phyloP scores from a whole-genome alignment of 2,797 vertebrate species.

The Danionella dracula region DNA sequence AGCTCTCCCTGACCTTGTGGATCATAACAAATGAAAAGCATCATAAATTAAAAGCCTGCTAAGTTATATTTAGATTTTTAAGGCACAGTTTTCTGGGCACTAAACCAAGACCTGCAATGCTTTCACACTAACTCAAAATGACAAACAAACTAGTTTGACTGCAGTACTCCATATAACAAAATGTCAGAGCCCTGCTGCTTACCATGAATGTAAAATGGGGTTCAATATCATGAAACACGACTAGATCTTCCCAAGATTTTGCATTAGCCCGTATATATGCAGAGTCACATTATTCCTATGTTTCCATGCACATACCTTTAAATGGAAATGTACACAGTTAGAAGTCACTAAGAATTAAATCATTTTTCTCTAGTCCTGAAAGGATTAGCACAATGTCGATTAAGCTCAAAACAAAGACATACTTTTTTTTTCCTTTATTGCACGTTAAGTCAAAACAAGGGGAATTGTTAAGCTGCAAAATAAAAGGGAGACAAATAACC shows the following conservation, averaged over 20 bases:
- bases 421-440: too few species aligned
- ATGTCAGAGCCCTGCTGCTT: not conserved
- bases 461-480: too few species aligned
- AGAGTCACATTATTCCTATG: too few species aligned
- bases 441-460: too few species aligned
- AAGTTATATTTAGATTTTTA: constrained; percentile 26
- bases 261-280: too few species aligned
- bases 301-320: too few species aligned
- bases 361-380: too few species aligned
- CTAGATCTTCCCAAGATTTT: not conserved
- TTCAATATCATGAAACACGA: not conserved
- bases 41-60: constrained; percentile 29
- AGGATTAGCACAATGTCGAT: too few species aligned
- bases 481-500: too few species aligned
- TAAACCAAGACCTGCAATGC: not conserved
- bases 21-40: constrained; percentile 20
- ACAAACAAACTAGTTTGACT: not conserved
- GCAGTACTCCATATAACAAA: not conserved
- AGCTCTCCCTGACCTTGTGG: constrained; percentile 24
- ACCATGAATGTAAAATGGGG: not conserved
- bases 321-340: too few species aligned
- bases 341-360: too few species aligned
- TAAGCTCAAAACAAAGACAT: too few species aligned
- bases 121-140: constrained; percentile 13
- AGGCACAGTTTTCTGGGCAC: not conserved